phyloP scores from a whole-genome alignment of 1,140 invertebrate species.

The Pentalonia nigronervosa region DNA sequence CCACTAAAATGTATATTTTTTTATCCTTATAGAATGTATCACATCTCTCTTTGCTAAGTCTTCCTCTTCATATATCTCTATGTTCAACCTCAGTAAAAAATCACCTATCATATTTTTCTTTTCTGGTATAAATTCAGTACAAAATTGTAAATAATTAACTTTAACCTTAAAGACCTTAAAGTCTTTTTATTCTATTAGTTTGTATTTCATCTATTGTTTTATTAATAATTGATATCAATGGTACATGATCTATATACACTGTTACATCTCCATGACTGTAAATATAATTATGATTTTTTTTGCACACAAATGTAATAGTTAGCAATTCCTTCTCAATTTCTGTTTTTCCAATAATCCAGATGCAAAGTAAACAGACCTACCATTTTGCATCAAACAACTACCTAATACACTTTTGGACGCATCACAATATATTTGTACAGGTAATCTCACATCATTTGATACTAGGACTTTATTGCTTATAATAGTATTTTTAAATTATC shows the following conservation, averaged over 20 bases:
- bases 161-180: no score
- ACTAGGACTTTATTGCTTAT: conserved; percentile 61
- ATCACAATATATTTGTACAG: conserved; percentile 61
- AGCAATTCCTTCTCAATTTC: conserved; percentile 66
- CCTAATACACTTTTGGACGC: conserved; percentile 63
- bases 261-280: conserved; percentile 61
- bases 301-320: conserved; percentile 63
- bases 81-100: conserved; percentile 63
- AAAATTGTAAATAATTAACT: conserved; percentile 60
- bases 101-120: conserved; percentile 65
- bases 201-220: conserved; percentile 64
- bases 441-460: conserved; percentile 60
- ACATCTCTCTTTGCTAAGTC: conserved; percentile 61
- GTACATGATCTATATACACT: conserved; percentile 66
- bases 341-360: conserved; percentile 62
- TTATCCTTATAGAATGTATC: neutral
- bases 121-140: conserved; percentile 63
- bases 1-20: conserved; percentile 53
- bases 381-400: conserved; percentile 62
- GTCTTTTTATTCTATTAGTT: neutral
- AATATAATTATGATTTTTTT: conserved; percentile 63
- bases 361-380: conserved; percentile 62
- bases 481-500: conserved; percentile 61
- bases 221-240: conserved; percentile 64
- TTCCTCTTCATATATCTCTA: conserved; percentile 57